A percentile compares a stretch with the other conserved stretches of the same genome.
Conservation (phyloP, 1,140 invertebrate species). For the Cydia pomonella region DNA sequence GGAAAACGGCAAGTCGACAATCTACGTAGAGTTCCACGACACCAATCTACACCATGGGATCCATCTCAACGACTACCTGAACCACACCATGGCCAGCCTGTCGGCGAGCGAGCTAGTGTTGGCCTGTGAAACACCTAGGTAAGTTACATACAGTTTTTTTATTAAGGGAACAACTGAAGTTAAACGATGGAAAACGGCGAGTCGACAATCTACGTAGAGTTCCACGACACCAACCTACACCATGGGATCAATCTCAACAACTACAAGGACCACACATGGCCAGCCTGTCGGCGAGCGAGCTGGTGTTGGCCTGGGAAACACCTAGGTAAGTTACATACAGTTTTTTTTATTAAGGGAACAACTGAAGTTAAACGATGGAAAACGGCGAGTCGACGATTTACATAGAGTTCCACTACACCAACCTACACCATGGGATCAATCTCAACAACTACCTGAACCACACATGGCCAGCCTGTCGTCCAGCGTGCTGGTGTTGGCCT, state of each 20-base stretch:
- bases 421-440: constrained; percentile 94
- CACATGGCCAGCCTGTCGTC: constrained; percentile 92
- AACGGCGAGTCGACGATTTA: constrained; percentile 90
- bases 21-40: constrained; percentile 98
- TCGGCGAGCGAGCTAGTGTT: constrained; percentile 89
- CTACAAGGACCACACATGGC: constrained; percentile 90
- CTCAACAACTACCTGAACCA: constrained; percentile 90
- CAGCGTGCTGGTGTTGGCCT: constrained; percentile 90
- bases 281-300: constrained; percentile 88
- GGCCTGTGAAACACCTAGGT: constrained; percentile 85
- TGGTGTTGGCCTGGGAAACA: constrained; percentile 89
- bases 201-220: constrained; percentile 95
- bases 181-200: constrained; percentile 84
- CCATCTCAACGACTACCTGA: constrained; percentile 91
- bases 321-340: constrained; percentile 67
- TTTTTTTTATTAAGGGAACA: too few species aligned
- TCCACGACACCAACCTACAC: constrained; percentile 95
- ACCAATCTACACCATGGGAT: constrained; percentile 92
- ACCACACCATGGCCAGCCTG: constrained; percentile 90
- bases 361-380: too few species aligned
- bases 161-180: too few species aligned
- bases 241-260: constrained; percentile 95
- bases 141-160: too few species aligned
- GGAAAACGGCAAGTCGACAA: constrained; percentile 86
- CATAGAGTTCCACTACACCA: constrained; percentile 96